Evolutionary conservation across 2,888 invertebrate species (phyloP).

Genomic region (Metalampra italica): DNA sequence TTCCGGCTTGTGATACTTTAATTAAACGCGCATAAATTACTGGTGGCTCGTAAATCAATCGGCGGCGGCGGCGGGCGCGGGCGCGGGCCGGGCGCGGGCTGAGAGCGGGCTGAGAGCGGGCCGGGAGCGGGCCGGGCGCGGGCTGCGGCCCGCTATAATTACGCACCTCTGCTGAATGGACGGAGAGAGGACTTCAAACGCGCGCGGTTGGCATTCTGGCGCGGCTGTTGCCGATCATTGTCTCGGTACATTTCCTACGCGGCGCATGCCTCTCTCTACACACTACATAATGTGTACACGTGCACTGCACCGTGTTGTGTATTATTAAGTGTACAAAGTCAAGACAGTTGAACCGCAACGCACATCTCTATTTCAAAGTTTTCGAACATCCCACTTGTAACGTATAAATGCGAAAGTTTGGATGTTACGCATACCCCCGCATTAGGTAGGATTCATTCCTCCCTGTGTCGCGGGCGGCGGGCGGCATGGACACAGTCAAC

Average conservation of each 20-base stretch:
- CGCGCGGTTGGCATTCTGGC: conserved; percentile 39
- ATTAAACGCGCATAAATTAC: conserved; percentile 70
- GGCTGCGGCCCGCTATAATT: conserved; percentile 25
- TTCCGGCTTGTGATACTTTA: conserved; percentile 69
- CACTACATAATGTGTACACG: conserved; percentile 12
- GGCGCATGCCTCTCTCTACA: conserved; percentile 10
- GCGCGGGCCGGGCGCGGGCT: conserved; percentile 19
- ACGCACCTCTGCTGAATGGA: conserved; percentile 43
- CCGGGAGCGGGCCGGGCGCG: conserved; percentile 25
- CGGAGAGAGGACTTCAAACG: conserved; percentile 36
- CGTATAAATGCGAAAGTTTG: no score
- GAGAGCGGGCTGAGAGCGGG: conserved; percentile 17
- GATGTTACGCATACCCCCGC: no score
- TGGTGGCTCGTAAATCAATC: conserved; percentile 58
- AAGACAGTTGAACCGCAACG: no score
- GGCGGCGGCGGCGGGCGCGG: conserved; percentile 26
- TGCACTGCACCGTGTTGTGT: neutral
- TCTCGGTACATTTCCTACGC: conserved; percentile 21
- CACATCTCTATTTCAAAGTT: no score
- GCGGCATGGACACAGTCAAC: no score
- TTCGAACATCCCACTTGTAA: no score
- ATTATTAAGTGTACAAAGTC: neutral
- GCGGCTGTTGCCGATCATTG: conserved; percentile 26
- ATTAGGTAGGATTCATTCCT: no score
- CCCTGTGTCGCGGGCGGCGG: no score